Base-by-base conservation (phyloP, 2,888 invertebrate genomes). In the Monopis laevigella region DNA sequence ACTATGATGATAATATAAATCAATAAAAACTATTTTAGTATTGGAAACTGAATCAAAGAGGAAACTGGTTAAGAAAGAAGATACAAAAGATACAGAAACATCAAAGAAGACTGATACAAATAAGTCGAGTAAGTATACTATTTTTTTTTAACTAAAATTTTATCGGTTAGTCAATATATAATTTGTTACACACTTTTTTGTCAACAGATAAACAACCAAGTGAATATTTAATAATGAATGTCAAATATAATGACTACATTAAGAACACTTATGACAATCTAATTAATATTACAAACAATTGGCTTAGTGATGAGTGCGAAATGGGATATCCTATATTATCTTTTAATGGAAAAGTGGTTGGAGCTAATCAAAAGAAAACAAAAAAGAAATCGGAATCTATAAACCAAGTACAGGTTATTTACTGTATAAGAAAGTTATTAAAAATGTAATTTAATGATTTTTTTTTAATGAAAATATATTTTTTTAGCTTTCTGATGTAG, bases 221-320 rank as follows among this genome's bases (percentile, higher is more conserved):
- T 46, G 72, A 73, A 53, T 69, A 58, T 46, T 2, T 62, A 28
- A 40, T 53, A 17, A 74, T 74, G 69, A 65, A 58, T 46, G 50
- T 50, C 3, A 73, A 54, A 55, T 78, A 73, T 44, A 65, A 59
- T 32, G 77, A 80, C 26, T 80, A 77, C 43, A 46, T 42, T n/a
- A 78, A 75, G 55, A 65, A 52, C 39, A 62, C 59, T 2, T 72
- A 65, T 40, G 78, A 80, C 2, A 57, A 40, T 45, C 57, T 80
- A 3, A 48, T 75, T 13, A 66, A 62, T 45, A 64, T 74, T 21
- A 70, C 77, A 10, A 72, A 68, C 47, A 80, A 80, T 48, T 80
- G 78, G 78, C 46, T 68, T 11, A 44, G 68, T 18, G 72, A 73
- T 42, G 60, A 65, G 41, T 50, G 61, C 39, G 77, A 75, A 18